Evolutionary conservation across 2,888 invertebrate species (phyloP), one percentile per base, ranked within the genome.

Genomic region (Ichneumoninae sp.): DNA sequence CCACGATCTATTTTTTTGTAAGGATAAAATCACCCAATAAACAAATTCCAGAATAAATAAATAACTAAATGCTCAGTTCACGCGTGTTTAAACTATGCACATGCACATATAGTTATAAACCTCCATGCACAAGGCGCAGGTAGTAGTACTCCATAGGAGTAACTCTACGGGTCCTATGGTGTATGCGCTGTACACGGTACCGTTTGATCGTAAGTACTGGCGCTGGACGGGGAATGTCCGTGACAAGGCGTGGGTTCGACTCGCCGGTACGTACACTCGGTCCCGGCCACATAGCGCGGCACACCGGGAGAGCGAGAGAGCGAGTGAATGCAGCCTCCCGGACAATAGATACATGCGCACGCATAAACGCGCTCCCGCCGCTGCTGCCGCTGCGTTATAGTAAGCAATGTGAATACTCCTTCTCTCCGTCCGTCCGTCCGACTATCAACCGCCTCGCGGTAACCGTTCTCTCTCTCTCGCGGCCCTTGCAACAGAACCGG

Each of bases 161-260:
- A 22, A 57, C 57, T 57, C 57, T 57, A 57, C 7, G 60, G 60
- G 60, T 36, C 33, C 33, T 69, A 69, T 50, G 65, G 78, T 30
- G 13, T 74, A 57, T 81, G 81, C 63, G 76, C 73, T 54, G 30
- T 63, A 63, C 68, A 77, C 81, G 83, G 81, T 84, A 84, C 83
- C 83, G 83, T 84, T 84, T 80, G 81, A 74, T 84, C 81, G 83
- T 84, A 84, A 84, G 83, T 81, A 84, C 83, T 81, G 81, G 80
- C 81, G 77, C 77, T 81, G 83, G 73, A 73, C 44, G 77, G 83
- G 80, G 83, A 84, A 84, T 84, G 83, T 84, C 81, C 81, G 81
- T 84, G 83, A 84, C 81, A 84, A 84, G 83, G 83, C 83, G 83
- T 84, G 83, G 83, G 83, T 84, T 84, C 83, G 76, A 80, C 73